Evolutionary conservation across 2,888 invertebrate species (phyloP), one percentile per base, ranked within the genome.

Genomic region (Aphodius sticticus): DNA sequence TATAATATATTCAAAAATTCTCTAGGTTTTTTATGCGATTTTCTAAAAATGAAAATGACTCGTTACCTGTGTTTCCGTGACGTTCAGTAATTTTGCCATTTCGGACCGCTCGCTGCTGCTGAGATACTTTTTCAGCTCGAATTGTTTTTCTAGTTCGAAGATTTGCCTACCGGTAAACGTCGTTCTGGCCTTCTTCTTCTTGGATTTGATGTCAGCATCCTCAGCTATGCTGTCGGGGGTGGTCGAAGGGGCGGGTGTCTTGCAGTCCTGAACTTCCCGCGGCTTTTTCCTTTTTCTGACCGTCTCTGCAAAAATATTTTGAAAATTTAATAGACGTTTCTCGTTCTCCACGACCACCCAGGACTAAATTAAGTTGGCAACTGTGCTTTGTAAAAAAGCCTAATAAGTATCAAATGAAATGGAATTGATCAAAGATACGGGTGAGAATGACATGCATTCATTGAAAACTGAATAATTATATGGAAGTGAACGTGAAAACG

Each of bases 121-220:
- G 82, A 98, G 92, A 90, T 98, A 98, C 90, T 98, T 98, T 91
- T 98, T 98, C 85, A 96, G 92, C 89, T 98, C 98, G 88, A 98
- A 98, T 90, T 98, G 95, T 87, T 97, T 96, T 91, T 98, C 98
- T 89, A 99, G 91, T 90, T 98, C 98, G 90, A 98, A 98, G 88
- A 98, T 98, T 91, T 98, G 98, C 77, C 97, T 90, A 1, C 98
- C 98, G 0, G 97, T 98, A 91, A 98, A 98, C 26, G 98, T 98
- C 35, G 98, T 97, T 81, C 98, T 90, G 0, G 98, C 97, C 88
- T 98, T 98, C 90, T 96, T 96, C 88, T 94, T 93, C 86, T 94
- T 93, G 82, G 91, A 89, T 84, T 92, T 91, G 79, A 87, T 84
- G 82, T 89, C 89, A 82, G 91, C 89, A 81, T 84, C 84, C 80